Base-by-base conservation (phyloP, 2,797 vertebrate species). In the Danio jaintianensis region DNA sequence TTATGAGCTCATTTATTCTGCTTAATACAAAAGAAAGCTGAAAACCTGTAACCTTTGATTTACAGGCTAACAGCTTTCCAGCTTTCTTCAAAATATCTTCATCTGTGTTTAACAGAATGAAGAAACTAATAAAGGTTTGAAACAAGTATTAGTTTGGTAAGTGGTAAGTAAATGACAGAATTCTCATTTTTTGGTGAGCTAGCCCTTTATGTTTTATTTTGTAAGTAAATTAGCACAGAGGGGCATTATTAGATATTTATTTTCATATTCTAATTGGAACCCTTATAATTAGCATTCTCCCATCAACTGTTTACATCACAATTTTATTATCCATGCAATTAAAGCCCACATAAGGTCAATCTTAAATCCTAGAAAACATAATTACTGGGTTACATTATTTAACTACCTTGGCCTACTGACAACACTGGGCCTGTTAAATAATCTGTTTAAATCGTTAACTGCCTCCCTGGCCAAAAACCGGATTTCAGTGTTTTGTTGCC, bases 241-340 rank as follows among this genome's bases (percentile, higher is more conserved):
- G 61, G 13, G 13, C 58, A 50, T 47, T 16, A 2, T n/a, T 38
- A 12, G n/a, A 15, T 2, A 52, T 52, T 69, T 18, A 68, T 38
- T 69, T 52, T n/a, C 3, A 12, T 69, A 53, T 40, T 69, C 29
- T 18, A 50, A 5, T 36, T 68, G 0, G 15, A 67, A 53, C 16
- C 47, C 48, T 38, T 16, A 40, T 70, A 53, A 70, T 70, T 70
- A 53, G 67, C 48, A 40, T 70, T 53, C 29, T 53, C 48, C 40
- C 29, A 40, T 70, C 16, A 53, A 13, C 53, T 70, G 67, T 70
- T 70, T 53, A 53, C 45, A 50, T 68, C n/a, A 64, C 62, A 68
- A 3, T 11, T 53, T 40, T 53, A 29, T 70, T 40, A 53, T 70
- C 67, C 16, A 13, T 40, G 16, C 48, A 70, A 70, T 18, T 70